Evolutionary conservation across 2,113 vertebrate genomes (phyloP).

Genomic region (Cheilinus undulatus): DNA sequence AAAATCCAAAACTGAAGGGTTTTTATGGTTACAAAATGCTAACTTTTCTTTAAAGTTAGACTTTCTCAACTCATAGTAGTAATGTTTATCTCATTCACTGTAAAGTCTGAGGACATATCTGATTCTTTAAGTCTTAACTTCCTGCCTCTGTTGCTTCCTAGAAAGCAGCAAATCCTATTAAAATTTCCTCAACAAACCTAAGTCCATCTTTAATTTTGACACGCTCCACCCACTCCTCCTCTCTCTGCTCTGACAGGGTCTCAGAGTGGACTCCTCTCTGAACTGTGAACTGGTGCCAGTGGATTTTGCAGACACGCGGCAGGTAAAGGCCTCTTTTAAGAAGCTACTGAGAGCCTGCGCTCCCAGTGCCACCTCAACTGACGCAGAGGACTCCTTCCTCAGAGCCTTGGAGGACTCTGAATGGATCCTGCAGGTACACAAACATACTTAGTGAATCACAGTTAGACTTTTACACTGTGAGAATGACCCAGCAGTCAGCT

Average conservation of each 20-base stretch:
- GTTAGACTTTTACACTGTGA: constrained; percentile 31
- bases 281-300: constrained; percentile 98
- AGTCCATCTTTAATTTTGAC: neutral
- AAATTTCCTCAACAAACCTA: too few species aligned
- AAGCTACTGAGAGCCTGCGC: constrained; percentile 95
- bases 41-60: too few species aligned
- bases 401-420: constrained; percentile 95
- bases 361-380: constrained; percentile 89
- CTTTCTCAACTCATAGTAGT: too few species aligned
- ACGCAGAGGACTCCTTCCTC: constrained; percentile 92
- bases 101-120: too few species aligned
- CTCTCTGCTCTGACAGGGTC: constrained; percentile 82
- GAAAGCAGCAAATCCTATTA: neutral
- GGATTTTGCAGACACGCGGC: constrained; percentile 93
- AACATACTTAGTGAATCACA: neutral
- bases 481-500: constrained; percentile 37
- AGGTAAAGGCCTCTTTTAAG: constrained; percentile 95
- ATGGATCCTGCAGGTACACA: constrained; percentile 94
- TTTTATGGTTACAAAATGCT: too few species aligned
- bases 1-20: neutral
- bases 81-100: too few species aligned
- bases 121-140: neutral
- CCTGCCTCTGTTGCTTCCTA: neutral
- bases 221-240: too few species aligned
- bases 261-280: constrained; percentile 93